phyloP scores from a whole-genome alignment of 2,888 invertebrate species.

The Pyrrhosoma nymphula region DNA sequence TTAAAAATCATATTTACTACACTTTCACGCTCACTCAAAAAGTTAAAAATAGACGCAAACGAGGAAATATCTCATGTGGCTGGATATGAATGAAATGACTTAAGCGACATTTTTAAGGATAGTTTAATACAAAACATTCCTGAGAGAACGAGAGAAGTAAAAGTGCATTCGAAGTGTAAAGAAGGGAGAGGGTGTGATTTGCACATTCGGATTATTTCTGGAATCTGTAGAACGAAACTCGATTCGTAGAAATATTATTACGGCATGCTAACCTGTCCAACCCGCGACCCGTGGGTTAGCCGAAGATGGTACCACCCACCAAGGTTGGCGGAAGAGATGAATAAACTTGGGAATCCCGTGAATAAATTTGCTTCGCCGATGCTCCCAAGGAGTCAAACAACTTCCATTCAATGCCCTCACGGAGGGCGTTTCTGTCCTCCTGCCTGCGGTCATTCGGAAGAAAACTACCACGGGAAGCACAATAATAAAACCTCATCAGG shows the following conservation, averaged over 20 bases:
- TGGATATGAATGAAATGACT: not conserved
- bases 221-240: not conserved
- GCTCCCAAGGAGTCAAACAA: not conserved
- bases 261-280: not conserved
- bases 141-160: too few species aligned
- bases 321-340: not conserved
- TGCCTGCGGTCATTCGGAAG: not conserved
- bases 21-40: too few species aligned
- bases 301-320: not conserved
- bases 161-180: not conserved
- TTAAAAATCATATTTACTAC: too few species aligned
- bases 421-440: not conserved
- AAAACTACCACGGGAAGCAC: not conserved
- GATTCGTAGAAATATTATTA: not conserved
- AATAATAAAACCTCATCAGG: not conserved
- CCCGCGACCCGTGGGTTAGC: not conserved
- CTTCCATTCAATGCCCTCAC: not conserved
- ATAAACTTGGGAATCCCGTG: slow-evolving; percentile 5
- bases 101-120: not conserved
- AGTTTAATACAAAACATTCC: not conserved
- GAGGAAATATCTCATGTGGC: too few species aligned
- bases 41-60: too few species aligned
- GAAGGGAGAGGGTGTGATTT: not conserved
- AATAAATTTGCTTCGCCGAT: not conserved
- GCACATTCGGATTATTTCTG: not conserved